These are phyloP conservation scores for Labrus mixtus DNA, from an alignment of 2,113 vertebrate species.

Conservation along the genomic window DNA sequence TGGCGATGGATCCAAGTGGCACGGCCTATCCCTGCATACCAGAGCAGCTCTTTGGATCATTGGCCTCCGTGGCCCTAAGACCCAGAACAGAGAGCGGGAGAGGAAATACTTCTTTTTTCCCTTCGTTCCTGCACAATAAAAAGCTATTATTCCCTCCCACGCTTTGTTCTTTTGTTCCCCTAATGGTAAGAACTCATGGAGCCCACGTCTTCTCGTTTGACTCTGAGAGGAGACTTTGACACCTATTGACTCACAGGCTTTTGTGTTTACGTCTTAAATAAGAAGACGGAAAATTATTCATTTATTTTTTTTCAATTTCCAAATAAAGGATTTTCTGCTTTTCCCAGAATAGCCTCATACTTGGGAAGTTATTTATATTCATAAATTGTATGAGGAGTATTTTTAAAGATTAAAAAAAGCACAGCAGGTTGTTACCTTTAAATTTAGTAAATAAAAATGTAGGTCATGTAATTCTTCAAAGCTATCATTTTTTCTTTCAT, in stretches of 20 bases:
- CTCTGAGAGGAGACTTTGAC: constrained; percentile 48
- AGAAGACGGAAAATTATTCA: constrained; percentile 10
- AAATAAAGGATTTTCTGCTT: constrained; percentile 14
- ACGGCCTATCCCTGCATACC: constrained; percentile 73
- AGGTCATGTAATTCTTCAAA: constrained; percentile 33
- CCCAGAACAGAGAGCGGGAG: constrained; percentile 57
- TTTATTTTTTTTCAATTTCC: constrained; percentile 22
- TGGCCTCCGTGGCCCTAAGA: constrained; percentile 56
- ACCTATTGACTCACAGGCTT: constrained; percentile 50
- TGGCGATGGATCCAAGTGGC: constrained; percentile 65
- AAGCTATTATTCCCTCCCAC: constrained; percentile 49
- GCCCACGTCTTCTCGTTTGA: constrained; percentile 42
- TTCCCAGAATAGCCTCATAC: neutral
- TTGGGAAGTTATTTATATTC: constrained; percentile 5
- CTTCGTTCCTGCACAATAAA: constrained; percentile 43
- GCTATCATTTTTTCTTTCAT: constrained; percentile 11
- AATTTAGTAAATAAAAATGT: constrained; percentile 18
- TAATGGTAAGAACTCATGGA: constrained; percentile 36
- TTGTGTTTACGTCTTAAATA: constrained; percentile 42
- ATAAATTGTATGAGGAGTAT: neutral
- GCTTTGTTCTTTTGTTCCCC: constrained; percentile 67
- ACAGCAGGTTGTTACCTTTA: neutral
- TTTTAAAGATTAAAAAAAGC: neutral
- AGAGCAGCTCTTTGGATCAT: constrained; percentile 69
- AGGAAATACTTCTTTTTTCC: constrained; percentile 16